Base-by-base conservation (phyloP, 2,797 vertebrate species). In the Eulemur albifrons region DNA sequence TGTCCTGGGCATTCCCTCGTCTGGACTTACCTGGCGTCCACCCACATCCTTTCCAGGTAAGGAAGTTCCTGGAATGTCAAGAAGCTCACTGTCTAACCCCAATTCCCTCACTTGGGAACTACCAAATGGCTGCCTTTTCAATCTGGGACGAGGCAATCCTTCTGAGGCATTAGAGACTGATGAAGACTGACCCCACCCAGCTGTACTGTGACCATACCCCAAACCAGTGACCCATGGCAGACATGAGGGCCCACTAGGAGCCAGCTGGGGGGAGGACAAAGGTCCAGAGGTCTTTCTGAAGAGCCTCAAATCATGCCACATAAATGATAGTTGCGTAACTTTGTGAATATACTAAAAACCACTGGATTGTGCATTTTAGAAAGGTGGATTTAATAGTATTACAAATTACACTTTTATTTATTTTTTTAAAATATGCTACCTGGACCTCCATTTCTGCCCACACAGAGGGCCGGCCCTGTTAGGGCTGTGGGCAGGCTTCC, bases 391-490 rank as follows among this genome's bases (percentile, higher is more conserved):
- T 54, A 43, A 30, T 25, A 1, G 35, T 4, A 50, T 45, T 43
- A 30, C 52, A 21, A 87, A 90, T 70, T 65, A 7, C 25, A 70
- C 43, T 48, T 80, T 80, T 18, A 14, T 11, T 27, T 45, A 11
- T 45, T 80, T 21, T 40, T 57, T 30, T 23, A 15, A 69, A 43
- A 54, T 30, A 50, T 7, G 2, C 35, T 67, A 20, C 21, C 45
- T 43, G 89, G 21, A 90, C 25, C 27, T 67, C 43, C 20, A 30
- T 38, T 81, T 94, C 67, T 82, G 40, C 73, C 43, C 38, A 48
- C 10, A 14, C 35, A 61, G 35, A 92, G 6, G 43, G 21, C 15
- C 23, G n/a, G n/a, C 7, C 8, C 50, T 84, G 32, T 30, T 45
- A 80, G 38, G n/a, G 20, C 17, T 89, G 79, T 30, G 25, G 15